These are phyloP conservation scores for Eremobia ochroleuca DNA, from an alignment of 2,888 invertebrate genomes.

Conservation along the genomic window DNA sequence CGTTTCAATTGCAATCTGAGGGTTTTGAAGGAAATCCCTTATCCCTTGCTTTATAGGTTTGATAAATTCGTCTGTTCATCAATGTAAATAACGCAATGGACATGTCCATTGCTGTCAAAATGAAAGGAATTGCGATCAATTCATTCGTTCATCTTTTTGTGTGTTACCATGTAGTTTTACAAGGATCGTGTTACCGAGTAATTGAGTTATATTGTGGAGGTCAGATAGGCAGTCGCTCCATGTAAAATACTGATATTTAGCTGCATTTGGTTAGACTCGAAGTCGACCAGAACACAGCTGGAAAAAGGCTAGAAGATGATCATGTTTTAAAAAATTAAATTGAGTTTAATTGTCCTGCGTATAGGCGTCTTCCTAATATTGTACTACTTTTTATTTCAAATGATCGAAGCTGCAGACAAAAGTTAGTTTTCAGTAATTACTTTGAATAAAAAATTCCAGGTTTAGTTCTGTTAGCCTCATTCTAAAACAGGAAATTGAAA, in stretches of 20 bases:
- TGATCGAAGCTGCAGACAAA: background rate
- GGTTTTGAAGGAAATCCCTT: background rate
- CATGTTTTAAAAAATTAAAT: background rate
- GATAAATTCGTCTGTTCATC: background rate
- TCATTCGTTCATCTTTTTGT: background rate
- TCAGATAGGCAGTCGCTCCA: background rate
- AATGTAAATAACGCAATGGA: background rate
- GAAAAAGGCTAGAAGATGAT: too few relatives aligned
- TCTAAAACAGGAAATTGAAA: background rate
- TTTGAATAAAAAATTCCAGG: background rate
- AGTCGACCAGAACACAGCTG: background rate
- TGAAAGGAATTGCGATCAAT: background rate
- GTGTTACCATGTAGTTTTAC: background rate
- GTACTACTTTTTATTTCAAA: background rate
- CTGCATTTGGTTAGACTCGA: background rate
- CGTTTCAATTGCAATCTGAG: background rate
- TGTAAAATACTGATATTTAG: background rate
- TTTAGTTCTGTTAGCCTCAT: background rate
- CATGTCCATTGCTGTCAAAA: background rate
- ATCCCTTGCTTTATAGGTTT: background rate
- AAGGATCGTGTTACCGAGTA: background rate
- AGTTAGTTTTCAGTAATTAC: background rate
- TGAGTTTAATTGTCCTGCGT: too few relatives aligned
- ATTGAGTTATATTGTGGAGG: background rate
- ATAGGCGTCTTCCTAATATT: too few relatives aligned